A percentile compares a stretch with the other conserved stretches of the same genome.
phyloP scores from a whole-genome alignment of 2,888 invertebrate species.

The Synergus umbraculus region DNA sequence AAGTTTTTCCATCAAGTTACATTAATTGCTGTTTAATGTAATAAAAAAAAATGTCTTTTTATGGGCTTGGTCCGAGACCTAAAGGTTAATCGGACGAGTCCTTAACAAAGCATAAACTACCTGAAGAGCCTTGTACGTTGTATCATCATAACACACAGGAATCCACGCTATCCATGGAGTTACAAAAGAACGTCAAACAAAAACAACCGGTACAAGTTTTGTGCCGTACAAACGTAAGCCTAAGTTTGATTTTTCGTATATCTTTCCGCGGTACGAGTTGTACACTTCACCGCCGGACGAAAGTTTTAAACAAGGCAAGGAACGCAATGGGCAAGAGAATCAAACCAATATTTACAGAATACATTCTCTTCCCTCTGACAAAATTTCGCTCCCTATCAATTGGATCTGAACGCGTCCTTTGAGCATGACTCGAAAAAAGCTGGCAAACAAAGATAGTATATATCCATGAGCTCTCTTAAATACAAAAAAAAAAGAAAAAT shows the following conservation, averaged over 20 bases:
- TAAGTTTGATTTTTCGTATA: constrained; percentile 62
- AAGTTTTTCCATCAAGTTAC: constrained; percentile 51
- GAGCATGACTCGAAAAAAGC: constrained; percentile 44
- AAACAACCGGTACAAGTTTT: constrained; percentile 48
- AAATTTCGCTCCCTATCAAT: constrained; percentile 45
- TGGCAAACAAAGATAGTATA: neutral
- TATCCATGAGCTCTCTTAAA: neutral
- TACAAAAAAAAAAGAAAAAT: constrained; percentile 48
- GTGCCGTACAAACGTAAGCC: constrained; percentile 60
- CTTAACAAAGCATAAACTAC: constrained; percentile 36
- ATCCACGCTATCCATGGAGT: constrained; percentile 51
- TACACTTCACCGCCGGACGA: constrained; percentile 15
- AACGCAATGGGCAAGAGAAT: constrained; percentile 60
- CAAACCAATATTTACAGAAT: constrained; percentile 69
- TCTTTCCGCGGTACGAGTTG: constrained; percentile 25
- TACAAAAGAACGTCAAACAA: constrained; percentile 52
- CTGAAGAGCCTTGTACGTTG: constrained; percentile 2
- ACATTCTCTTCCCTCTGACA: constrained; percentile 59
- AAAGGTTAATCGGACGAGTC: constrained; percentile 49
- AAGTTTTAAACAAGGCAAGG: constrained; percentile 53
- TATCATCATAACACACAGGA: constrained; percentile 53
- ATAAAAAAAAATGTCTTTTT: constrained; percentile 55
- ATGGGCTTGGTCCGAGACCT: constrained; percentile 36
- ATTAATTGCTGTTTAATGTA: constrained; percentile 59
- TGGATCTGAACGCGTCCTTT: constrained; percentile 36